phyloP scores from a whole-genome alignment of 2,113 vertebrate species.

The Diphyllodes magnificus region DNA sequence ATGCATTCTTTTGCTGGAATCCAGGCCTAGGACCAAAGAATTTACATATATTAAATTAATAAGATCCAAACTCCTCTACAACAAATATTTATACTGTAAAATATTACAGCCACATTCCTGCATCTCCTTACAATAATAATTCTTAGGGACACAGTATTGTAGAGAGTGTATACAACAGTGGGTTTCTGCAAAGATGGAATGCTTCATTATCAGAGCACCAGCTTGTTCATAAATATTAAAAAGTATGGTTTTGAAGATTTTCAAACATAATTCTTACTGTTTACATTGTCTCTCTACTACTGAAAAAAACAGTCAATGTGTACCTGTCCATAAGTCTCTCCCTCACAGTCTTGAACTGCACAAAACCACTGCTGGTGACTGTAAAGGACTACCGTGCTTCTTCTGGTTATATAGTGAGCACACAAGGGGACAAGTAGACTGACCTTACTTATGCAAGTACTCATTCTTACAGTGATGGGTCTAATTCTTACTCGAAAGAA shows the following conservation, averaged over 20 bases:
- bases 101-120: constrained; percentile 41
- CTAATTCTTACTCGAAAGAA: neutral
- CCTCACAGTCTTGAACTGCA: neutral
- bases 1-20: constrained; percentile 38
- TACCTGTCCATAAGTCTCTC: neutral
- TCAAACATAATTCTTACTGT: neutral
- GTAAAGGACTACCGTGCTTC: neutral
- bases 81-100: constrained; percentile 42
- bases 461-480: neutral
- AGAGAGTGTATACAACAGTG: neutral
- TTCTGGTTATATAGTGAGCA: neutral
- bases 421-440: neutral
- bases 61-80: constrained; percentile 25
- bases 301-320: neutral
- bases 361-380: neutral
- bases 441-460: constrained; percentile 2
- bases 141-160: constrained; percentile 22
- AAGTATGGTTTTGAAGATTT: constrained; percentile 27
- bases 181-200: constrained; percentile 46
- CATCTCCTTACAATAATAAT: constrained; percentile 53
- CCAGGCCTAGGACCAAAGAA: neutral
- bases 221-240: constrained; percentile 63
- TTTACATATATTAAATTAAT: constrained; percentile 43
- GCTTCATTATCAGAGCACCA: constrained; percentile 53
- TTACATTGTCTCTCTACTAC: neutral